Conservation (phyloP, 2,113 vertebrate genomes). For the Cyprinodon tularosa region DNA sequence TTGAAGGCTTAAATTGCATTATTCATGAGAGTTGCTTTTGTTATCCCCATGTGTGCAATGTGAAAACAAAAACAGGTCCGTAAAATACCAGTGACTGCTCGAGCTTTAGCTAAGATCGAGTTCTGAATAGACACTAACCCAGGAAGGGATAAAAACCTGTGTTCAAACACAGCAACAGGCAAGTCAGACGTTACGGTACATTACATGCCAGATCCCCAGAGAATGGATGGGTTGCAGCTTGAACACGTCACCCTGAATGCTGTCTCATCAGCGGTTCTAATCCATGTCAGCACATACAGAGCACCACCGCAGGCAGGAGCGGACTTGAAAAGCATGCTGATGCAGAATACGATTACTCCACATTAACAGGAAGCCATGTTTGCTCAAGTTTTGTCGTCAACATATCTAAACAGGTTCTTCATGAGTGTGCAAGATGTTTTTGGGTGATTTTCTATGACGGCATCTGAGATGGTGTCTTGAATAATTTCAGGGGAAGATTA, state of each 20-base stretch:
- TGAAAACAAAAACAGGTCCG: neutral
- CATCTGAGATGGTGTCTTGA: neutral
- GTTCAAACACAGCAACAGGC: slow-evolving; percentile 11
- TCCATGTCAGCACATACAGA: slow-evolving; percentile 21
- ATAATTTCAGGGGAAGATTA: neutral
- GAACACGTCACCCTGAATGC: slow-evolving; percentile 20
- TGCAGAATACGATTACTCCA: slow-evolving; percentile 1
- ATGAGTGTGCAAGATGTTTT: neutral
- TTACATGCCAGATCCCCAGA: neutral
- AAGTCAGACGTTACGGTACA: slow-evolving; percentile 3
- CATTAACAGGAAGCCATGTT: slow-evolving; percentile 3
- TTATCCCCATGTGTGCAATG: neutral
- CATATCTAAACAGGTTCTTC: slow-evolving; percentile 10
- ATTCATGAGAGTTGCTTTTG: neutral
- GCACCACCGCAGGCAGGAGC: slow-evolving; percentile 4
- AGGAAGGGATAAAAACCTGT: neutral
- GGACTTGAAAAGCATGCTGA: slow-evolving; percentile 22
- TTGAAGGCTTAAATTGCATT: neutral
- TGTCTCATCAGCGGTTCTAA: slow-evolving; percentile 21
- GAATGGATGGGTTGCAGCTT: slow-evolving; percentile 26
- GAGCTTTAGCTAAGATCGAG: neutral
- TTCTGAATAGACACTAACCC: neutral
- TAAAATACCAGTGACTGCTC: neutral
- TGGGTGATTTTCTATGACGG: neutral
- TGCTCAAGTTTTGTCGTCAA: neutral